A percentile compares a stretch with the other conserved stretches of the same genome.
These are phyloP conservation scores for Dasypogon diadema DNA, from an alignment of 2,888 invertebrate species.

Conservation along the genomic window DNA sequence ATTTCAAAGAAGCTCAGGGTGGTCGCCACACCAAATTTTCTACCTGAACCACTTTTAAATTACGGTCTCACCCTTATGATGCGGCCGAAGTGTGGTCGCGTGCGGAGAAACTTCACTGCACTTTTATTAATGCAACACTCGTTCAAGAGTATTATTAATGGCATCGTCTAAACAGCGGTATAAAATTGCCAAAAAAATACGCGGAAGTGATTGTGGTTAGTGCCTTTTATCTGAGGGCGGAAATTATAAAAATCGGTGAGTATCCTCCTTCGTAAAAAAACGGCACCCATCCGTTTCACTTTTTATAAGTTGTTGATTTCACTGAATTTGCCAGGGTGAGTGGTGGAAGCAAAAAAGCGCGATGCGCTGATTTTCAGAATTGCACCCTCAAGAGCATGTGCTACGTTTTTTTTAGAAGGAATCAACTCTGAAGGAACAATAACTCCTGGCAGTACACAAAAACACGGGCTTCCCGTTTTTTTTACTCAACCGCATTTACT, in stretches of 20 bases:
- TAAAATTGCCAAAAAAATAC: not conserved
- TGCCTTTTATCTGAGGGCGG: constrained; percentile 11
- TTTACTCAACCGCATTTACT: constrained; percentile 38
- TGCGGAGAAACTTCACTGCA: not conserved
- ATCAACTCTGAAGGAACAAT: constrained; percentile 31
- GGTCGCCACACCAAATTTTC: constrained; percentile 12
- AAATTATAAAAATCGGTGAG: constrained; percentile 7
- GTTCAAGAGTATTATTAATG: not conserved
- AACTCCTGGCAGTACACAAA: constrained; percentile 7
- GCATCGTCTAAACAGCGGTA: not conserved
- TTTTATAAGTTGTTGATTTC: constrained; percentile 26
- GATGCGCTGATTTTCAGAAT: constrained; percentile 34
- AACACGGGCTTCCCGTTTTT: constrained; percentile 32
- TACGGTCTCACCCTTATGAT: not conserved
- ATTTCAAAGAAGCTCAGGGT: constrained; percentile 15
- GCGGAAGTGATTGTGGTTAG: constrained; percentile 37
- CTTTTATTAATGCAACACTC: not conserved
- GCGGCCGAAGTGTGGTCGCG: not conserved
- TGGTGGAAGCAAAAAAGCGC: not conserved
- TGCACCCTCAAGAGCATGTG: constrained; percentile 41
- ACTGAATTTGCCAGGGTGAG: constrained; percentile 1
- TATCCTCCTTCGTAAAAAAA: not conserved
- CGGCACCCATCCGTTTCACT: constrained; percentile 39
- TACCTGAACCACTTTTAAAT: constrained; percentile 14
- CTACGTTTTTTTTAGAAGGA: constrained; percentile 12